These are phyloP conservation scores for Lithophane semibrunnea DNA, from an alignment of 2,888 invertebrate species.

Conservation along the genomic window DNA sequence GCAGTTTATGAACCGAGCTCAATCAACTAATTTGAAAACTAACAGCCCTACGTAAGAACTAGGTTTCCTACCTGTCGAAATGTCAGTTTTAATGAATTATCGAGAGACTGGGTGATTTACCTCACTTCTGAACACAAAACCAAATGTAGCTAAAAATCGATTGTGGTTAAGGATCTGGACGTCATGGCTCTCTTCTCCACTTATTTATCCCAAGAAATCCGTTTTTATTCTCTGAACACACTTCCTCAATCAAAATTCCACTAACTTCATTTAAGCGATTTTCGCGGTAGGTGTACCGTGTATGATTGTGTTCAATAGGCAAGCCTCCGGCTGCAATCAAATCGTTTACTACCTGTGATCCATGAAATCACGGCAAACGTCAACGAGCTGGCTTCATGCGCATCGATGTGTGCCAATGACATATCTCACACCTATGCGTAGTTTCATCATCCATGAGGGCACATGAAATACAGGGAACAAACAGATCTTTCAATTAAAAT, in stretches of 20 bases:
- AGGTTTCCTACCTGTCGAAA: constrained; percentile 13
- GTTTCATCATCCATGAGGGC: constrained; percentile 26
- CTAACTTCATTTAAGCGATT: constrained; percentile 2
- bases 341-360: constrained; percentile 43
- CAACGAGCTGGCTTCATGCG: constrained; percentile 48
- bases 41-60: constrained; percentile 26
- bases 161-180: neutral
- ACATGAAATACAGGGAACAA: constrained; percentile 13
- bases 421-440: constrained; percentile 42
- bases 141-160: neutral
- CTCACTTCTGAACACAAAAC: neutral
- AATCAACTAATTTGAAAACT: constrained; percentile 42
- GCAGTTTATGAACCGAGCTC: constrained; percentile 27
- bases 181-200: neutral
- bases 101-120: neutral
- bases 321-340: constrained; percentile 33
- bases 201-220: neutral
- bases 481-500: neutral
- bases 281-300: neutral
- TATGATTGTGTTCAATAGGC: constrained; percentile 24
- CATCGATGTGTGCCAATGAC: constrained; percentile 43
- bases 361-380: constrained; percentile 48
- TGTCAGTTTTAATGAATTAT: neutral
- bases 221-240: neutral
- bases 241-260: neutral